Evolutionary conservation across 2,113 vertebrate species (phyloP).

Genomic region (Dendrocopos noguchii): DNA sequence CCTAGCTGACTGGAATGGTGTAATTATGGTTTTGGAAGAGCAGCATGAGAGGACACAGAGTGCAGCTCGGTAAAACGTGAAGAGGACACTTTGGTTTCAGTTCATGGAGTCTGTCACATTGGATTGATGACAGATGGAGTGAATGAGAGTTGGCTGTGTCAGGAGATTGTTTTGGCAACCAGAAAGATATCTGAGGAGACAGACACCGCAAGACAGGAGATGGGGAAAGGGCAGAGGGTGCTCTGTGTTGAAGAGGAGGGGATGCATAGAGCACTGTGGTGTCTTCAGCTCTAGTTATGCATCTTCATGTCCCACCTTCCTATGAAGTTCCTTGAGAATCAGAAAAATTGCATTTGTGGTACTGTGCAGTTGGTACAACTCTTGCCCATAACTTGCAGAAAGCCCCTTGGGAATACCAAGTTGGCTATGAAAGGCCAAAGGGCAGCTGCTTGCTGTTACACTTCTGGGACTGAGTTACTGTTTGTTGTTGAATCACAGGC

Average conservation of each 20-base stretch:
- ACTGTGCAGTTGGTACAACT: background rate
- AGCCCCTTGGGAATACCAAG: background rate
- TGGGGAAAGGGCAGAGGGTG: conserved; percentile 24
- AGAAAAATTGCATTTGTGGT: background rate
- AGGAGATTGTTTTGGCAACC: conserved; percentile 45
- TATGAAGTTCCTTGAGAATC: background rate
- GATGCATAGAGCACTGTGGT: conserved; percentile 8
- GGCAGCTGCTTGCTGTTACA: background rate
- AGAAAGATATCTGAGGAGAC: background rate
- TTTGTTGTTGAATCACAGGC: background rate
- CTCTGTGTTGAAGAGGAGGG: background rate
- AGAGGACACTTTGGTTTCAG: background rate
- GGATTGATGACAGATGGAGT: conserved; percentile 62
- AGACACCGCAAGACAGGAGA: background rate
- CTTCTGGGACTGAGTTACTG: background rate
- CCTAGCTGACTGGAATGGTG: background rate
- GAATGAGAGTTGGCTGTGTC: conserved; percentile 36
- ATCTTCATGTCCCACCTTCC: background rate
- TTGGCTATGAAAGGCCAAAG: background rate
- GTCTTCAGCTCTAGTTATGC: background rate
- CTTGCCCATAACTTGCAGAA: background rate
- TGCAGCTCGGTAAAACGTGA: background rate
- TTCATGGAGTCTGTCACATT: conserved; percentile 21
- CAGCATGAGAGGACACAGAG: background rate
- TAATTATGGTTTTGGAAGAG: background rate